Base-by-base conservation (phyloP, 2,888 invertebrate species). In the Stictocephala bisonia region DNA sequence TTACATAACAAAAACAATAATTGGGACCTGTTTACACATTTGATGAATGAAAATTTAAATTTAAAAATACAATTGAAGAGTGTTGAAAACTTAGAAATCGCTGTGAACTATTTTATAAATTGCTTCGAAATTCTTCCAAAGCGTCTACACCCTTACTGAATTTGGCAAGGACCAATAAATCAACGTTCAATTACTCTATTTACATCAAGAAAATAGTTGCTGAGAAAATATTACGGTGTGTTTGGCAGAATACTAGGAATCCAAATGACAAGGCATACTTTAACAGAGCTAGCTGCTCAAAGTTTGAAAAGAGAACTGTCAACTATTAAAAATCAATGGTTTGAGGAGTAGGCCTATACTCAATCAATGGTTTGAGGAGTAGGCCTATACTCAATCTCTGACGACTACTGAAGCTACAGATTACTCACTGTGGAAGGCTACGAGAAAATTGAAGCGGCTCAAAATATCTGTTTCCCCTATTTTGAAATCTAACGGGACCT, bases 211-310 rank as follows among this genome's bases (percentile, higher is more conserved):
- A 53, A 53, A 53, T n/a, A 53, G 27, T 26, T 26, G 3, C 27
- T 15, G 24, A 53, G 27, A 53, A 53, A 24, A 53, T 24, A 26
- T n/a, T 51, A 22, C 24, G 53, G 27, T 3, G 53, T 6, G 24
- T 53, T 2, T 26, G 53, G 53, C 26, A 53, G n/a, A 53, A 53
- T 26, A 53, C 6, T 6, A 53, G 53, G n/a, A 53, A 26, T 53
- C 53, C 24, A 13, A 7, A 4, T 1, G 53, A 53, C n/a, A 53
- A 53, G 13, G 27, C 24, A 9, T 26, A 24, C 24, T 53, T 53
- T 53, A 53, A 53, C n/a, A 53, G 53, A 26, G 53, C n/a, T n/a
- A n/a, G n/a, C 53, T 6, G 24, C 27, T 26, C 24, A 26, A 26
- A 53, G 27, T 53, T 26, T 53, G 6, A 53, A 53, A 22, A 3